A percentile compares a stretch with the other conserved stretches of the same genome.
Conservation (phyloP, 1,140 invertebrate genomes). For the Drosophila bifasciata region DNA sequence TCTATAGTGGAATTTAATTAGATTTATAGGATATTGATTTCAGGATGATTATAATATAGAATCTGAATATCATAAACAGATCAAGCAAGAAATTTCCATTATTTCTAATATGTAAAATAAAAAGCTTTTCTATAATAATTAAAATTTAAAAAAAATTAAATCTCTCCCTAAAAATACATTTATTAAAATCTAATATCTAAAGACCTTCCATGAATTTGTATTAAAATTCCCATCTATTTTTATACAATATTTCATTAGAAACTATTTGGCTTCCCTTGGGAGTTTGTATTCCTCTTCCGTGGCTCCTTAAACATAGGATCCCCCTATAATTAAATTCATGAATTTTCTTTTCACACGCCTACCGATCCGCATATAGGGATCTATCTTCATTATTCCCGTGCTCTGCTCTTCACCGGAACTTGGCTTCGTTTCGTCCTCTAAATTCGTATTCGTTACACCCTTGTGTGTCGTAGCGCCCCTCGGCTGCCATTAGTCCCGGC, state of each 20-base stretch:
- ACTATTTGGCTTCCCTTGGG: no score
- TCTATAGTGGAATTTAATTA: not conserved
- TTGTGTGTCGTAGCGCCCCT: conserved; percentile 39
- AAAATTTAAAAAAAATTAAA: no score
- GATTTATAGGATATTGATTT: not conserved
- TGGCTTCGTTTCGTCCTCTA: not conserved
- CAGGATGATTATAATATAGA: not conserved
- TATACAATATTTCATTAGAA: no score
- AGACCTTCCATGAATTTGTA: no score
- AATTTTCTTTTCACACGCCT: conserved; percentile 30
- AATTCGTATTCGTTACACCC: not conserved
- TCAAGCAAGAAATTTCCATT: not conserved
- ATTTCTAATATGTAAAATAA: no score
- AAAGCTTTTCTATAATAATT: no score
- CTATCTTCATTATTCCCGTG: not conserved
- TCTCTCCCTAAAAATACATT: no score
- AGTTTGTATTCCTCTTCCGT: not conserved
- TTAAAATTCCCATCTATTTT: no score
- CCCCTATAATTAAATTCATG: conserved; percentile 17
- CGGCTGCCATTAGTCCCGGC: conserved; percentile 28
- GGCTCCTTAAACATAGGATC: not conserved
- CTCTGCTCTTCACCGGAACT: not conserved
- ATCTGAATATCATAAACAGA: not conserved
- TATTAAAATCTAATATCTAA: no score
- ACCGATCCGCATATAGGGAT: not conserved